Conservation (phyloP, 2,113 vertebrate species). For the Lutjanus erythropterus region DNA sequence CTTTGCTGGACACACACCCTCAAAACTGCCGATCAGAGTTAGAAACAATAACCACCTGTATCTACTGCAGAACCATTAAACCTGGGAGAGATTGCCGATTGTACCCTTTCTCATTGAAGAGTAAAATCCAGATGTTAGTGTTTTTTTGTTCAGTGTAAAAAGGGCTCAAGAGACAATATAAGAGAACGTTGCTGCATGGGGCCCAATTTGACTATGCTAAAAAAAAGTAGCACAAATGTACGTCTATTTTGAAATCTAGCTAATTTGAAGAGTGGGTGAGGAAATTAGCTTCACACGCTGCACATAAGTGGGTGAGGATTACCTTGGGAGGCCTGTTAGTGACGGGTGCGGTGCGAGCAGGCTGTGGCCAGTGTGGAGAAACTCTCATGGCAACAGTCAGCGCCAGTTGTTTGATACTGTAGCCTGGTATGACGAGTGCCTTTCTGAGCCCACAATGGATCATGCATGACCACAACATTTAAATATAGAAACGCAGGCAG, state of each 20-base stretch:
- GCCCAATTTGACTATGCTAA: background rate
- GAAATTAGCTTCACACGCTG: constrained; percentile 31
- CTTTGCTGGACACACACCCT: too few relatives aligned
- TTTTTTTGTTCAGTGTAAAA: too few relatives aligned
- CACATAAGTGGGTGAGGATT: constrained; percentile 50
- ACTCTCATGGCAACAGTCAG: constrained; percentile 60
- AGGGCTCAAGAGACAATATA: too few relatives aligned
- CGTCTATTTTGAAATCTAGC: too few relatives aligned
- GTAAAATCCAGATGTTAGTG: too few relatives aligned
- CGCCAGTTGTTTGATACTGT: constrained; percentile 72
- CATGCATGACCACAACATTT: constrained; percentile 72
- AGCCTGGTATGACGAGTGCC: constrained; percentile 62
- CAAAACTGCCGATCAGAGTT: too few relatives aligned
- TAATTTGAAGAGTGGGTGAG: constrained; percentile 33
- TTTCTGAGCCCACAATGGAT: constrained; percentile 69
- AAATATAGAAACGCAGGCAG: constrained; percentile 69
- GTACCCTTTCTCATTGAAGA: too few relatives aligned
- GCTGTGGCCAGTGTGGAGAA: constrained; percentile 42
- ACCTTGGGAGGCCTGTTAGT: constrained; percentile 37
- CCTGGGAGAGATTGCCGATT: too few relatives aligned
- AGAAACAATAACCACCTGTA: too few relatives aligned
- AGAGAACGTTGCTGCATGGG: too few relatives aligned
- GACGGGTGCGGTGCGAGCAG: background rate
- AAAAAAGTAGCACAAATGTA: too few relatives aligned
- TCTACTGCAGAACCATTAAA: too few relatives aligned